Evolutionary conservation across 2,113 vertebrate genomes (phyloP).

Genomic region (pig (Sus scrofa)): T2T-Sscrofa CM000820.6:39456501-39457000

Average conservation of each 20-base stretch:
- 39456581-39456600: not conserved
- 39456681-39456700: not conserved
- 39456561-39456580: not conserved
- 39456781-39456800: not conserved
- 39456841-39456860: not conserved
- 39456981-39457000: not conserved
- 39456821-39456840: not conserved
- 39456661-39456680: not conserved
- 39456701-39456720: not conserved
- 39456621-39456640: not conserved
- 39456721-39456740: not conserved
- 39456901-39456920: fast-evolving
- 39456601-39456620: not conserved
- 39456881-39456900: no score
- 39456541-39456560: not conserved
- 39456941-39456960: fast-evolving
- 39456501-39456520: not conserved
- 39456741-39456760: not conserved
- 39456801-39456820: not conserved
- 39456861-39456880: no score
- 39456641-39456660: not conserved
- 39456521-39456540: not conserved
- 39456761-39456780: not conserved
- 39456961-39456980: not conserved
- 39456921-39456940: not conserved